Conservation (phyloP, 1,140 invertebrate genomes). For the Lethocerus indicus region DNA sequence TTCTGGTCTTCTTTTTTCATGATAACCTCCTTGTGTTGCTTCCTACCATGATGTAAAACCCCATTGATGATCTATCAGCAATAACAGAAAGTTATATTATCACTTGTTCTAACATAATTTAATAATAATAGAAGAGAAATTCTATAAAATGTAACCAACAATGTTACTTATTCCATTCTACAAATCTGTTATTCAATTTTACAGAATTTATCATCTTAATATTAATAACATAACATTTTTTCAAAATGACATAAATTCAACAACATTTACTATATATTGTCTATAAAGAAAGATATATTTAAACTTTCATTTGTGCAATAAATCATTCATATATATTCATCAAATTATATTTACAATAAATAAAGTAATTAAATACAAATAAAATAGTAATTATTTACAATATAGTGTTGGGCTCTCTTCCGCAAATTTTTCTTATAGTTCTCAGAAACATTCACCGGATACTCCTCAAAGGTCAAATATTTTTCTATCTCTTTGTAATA, state of each 20-base stretch:
- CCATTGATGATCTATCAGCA: constrained; percentile 17
- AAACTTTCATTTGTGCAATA: too few relatives aligned
- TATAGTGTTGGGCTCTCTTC: constrained; percentile 16
- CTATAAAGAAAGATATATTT: too few relatives aligned
- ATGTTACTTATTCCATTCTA: too few relatives aligned
- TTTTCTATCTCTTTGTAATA: constrained; percentile 17
- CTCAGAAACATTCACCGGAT: constrained; percentile 13
- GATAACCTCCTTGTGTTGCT: constrained; percentile 20
- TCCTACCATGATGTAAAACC: constrained; percentile 19
- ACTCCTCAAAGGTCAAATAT: constrained; percentile 7
- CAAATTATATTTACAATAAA: background rate
- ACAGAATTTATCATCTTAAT: too few relatives aligned
- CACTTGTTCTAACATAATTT: background rate
- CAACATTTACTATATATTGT: too few relatives aligned
- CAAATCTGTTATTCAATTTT: too few relatives aligned
- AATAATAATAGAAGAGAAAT: too few relatives aligned
- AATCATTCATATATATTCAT: too few relatives aligned
- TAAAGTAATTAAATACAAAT: constrained; percentile 2
- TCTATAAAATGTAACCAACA: too few relatives aligned
- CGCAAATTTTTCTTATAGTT: constrained; percentile 14
- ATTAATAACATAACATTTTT: too few relatives aligned
- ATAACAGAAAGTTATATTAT: background rate
- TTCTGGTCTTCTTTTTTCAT: constrained; percentile 17
- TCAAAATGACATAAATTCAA: too few relatives aligned
- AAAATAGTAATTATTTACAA: constrained; percentile 11